These are phyloP conservation scores for Petrolisthes manimaculis DNA, from an alignment of 2,888 invertebrate species.

Conservation along the genomic window DNA sequence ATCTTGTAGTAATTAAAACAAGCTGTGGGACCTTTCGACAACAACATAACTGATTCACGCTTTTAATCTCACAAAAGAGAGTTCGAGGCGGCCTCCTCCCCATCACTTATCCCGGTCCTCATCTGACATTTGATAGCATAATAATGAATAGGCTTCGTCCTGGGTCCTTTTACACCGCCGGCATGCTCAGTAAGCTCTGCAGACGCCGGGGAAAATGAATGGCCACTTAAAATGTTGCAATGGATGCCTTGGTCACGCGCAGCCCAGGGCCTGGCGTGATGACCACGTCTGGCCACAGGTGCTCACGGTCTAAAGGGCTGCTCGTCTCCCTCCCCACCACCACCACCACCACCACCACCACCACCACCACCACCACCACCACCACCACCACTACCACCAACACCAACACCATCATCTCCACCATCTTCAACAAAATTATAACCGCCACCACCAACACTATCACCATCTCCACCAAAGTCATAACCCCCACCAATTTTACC, in stretches of 20 bases:
- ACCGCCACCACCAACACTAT: not conserved
- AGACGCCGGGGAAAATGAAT: constrained; percentile 57
- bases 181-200: constrained; percentile 51
- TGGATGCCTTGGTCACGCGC: constrained; percentile 56
- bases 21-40: constrained; percentile 16
- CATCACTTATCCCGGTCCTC: constrained; percentile 25
- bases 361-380: not conserved
- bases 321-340: constrained; percentile 11
- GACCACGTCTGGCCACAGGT: constrained; percentile 40
- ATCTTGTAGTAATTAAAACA: constrained; percentile 34
- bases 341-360: not conserved
- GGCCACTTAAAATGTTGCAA: constrained; percentile 54
- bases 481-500: too few relatives aligned
- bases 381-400: not conserved
- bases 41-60: not conserved
- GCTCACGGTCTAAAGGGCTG: constrained; percentile 33
- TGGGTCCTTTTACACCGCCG: constrained; percentile 34
- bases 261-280: constrained; percentile 46
- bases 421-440: not conserved
- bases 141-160: constrained; percentile 50
- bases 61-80: not conserved
- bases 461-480: too few relatives aligned
- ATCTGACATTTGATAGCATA: constrained; percentile 42
- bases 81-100: not conserved
- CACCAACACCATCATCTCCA: too few relatives aligned